These are phyloP conservation scores for Pteropus alecto DNA, from an alignment of 2,113 vertebrate species.

Conservation along the genomic window DNA sequence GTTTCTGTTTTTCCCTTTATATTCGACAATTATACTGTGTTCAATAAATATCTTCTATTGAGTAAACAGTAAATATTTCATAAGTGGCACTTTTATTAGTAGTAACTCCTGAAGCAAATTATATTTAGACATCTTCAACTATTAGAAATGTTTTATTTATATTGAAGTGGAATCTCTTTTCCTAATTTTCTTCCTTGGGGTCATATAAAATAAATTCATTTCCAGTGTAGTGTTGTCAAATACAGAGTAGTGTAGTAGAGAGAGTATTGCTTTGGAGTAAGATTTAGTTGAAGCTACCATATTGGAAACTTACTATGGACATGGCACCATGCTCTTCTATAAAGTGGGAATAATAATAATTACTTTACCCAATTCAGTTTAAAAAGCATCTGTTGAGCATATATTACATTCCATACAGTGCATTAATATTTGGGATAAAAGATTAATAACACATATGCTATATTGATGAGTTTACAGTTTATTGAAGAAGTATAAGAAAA, in stretches of 20 bases:
- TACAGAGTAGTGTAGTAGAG: background rate
- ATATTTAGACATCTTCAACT: background rate
- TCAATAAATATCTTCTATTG: background rate
- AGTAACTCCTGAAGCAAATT: background rate
- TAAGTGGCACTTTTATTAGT: background rate
- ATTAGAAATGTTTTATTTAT: background rate
- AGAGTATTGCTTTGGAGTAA: background rate
- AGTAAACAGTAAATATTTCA: background rate
- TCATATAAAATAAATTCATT: background rate
- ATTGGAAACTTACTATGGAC: background rate
- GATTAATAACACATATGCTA: background rate
- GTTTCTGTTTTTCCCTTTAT: background rate
- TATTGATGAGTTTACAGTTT: background rate
- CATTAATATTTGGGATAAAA: constrained; percentile 9
- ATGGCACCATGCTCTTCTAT: background rate
- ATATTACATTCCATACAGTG: background rate
- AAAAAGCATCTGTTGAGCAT: background rate
- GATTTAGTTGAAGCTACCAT: background rate
- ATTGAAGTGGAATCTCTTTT: background rate
- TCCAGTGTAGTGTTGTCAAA: background rate
- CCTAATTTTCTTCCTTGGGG: background rate
- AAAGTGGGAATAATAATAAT: background rate
- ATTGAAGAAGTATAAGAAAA: background rate
- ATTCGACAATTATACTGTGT: background rate
- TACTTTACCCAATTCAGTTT: background rate